phyloP scores from a whole-genome alignment of 2,888 invertebrate species.

The Encarsia formosa region DNA sequence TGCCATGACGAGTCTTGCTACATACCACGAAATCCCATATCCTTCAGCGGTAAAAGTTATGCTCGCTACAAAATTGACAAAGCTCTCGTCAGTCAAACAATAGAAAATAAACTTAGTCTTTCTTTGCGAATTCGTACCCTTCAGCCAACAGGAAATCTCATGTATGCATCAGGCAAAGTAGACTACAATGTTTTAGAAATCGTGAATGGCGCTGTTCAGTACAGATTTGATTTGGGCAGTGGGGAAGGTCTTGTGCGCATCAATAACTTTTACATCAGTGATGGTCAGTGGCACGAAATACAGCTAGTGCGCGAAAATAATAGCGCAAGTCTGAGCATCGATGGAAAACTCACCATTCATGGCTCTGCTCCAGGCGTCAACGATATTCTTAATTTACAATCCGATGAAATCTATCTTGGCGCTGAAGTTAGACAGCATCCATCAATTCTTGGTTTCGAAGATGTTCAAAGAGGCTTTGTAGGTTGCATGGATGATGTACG shows the following conservation, averaged over 20 bases:
- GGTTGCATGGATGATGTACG: constrained; percentile 89
- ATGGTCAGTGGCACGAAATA: constrained; percentile 80
- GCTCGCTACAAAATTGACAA: constrained; percentile 65
- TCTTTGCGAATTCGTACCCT: constrained; percentile 79
- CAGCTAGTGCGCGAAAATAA: constrained; percentile 78
- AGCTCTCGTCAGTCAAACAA: constrained; percentile 61
- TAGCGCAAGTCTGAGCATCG: constrained; percentile 72
- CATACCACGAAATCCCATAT: constrained; percentile 70
- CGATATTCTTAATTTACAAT: constrained; percentile 79
- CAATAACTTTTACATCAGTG: constrained; percentile 71
- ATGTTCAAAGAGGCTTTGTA: constrained; percentile 79
- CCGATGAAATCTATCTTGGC: constrained; percentile 78
- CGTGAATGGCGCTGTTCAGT: constrained; percentile 80
- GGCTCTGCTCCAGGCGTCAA: constrained; percentile 77
- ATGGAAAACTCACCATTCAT: constrained; percentile 68
- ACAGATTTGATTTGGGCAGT: constrained; percentile 87
- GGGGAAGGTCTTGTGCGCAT: constrained; percentile 82
- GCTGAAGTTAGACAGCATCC: constrained; percentile 77
- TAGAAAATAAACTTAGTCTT: constrained; percentile 77
- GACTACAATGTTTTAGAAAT: constrained; percentile 88
- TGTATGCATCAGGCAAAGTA: constrained; percentile 80
- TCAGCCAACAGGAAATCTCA: constrained; percentile 77
- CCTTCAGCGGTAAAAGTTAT: constrained; percentile 78
- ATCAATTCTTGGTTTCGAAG: constrained; percentile 66
- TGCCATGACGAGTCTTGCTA: constrained; percentile 70